phyloP scores from a whole-genome alignment of 2,888 invertebrate genomes.

The Campoplex nolae region DNA sequence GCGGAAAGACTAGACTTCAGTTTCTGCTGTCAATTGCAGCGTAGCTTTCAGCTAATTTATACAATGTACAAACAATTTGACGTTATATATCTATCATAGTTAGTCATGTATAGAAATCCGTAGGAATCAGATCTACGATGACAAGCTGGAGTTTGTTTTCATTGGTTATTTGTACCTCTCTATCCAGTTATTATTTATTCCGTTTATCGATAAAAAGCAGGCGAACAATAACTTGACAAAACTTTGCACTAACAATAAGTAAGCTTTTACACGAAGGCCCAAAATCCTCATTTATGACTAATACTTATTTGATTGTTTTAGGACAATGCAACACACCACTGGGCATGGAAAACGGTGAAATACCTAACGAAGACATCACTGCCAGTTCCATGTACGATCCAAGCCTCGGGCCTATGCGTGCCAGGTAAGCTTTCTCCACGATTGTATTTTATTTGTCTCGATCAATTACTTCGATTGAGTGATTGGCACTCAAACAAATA shows the following conservation, averaged over 20 bases:
- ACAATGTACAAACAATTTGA: slow-evolving; percentile 39
- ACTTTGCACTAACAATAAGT: neutral
- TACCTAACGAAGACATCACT: slow-evolving; percentile 83
- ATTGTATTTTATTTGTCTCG: neutral
- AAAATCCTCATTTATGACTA: slow-evolving; percentile 65
- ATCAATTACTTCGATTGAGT: neutral
- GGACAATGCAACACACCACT: slow-evolving; percentile 81
- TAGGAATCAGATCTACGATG: slow-evolving; percentile 3
- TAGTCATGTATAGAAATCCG: slow-evolving; percentile 2
- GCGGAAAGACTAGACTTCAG: slow-evolving; percentile 27
- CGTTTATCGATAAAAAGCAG: neutral
- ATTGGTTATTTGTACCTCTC: neutral
- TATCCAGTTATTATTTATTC: neutral
- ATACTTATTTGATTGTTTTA: slow-evolving; percentile 77
- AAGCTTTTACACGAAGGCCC: too few relatives aligned
- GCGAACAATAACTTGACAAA: neutral
- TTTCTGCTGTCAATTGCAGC: slow-evolving; percentile 14
- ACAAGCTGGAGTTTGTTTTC: neutral
- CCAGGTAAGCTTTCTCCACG: slow-evolving; percentile 76
- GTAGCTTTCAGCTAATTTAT: slow-evolving; percentile 2
- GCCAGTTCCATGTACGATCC: slow-evolving; percentile 83
- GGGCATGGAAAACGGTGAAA: slow-evolving; percentile 83
- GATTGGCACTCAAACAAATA: neutral
- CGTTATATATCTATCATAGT: neutral
- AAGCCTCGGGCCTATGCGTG: slow-evolving; percentile 82